phyloP scores from a whole-genome alignment of 2,797 vertebrate genomes.

The Leuciscus waleckii region DNA sequence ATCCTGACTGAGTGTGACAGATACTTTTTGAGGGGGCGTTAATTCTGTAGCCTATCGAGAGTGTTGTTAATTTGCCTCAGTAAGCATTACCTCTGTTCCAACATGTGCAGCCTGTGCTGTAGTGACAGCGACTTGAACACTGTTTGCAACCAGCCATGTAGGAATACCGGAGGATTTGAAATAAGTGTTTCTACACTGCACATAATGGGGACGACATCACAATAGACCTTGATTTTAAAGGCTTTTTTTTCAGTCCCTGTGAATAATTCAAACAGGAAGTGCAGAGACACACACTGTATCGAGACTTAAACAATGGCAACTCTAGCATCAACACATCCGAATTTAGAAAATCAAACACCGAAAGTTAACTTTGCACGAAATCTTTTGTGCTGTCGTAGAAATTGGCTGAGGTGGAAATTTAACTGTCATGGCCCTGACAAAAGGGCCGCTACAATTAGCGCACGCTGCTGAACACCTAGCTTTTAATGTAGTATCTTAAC shows the following conservation, averaged over 20 bases:
- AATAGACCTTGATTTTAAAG: constrained; percentile 23
- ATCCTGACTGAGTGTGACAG: constrained; percentile 33
- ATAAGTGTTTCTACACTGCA: constrained; percentile 3
- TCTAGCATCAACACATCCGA: background rate
- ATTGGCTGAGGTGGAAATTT: constrained; percentile 6
- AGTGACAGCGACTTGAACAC: constrained; percentile 22
- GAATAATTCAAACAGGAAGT: constrained; percentile 28
- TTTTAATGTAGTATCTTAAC: background rate
- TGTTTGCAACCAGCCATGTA: constrained; percentile 15
- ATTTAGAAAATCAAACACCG: constrained; percentile 15
- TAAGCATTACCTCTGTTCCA: constrained; percentile 34
- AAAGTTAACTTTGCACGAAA: background rate
- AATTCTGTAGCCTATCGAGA: constrained; percentile 20
- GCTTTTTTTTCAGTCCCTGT: constrained; percentile 19
- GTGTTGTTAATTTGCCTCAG: constrained; percentile 46
- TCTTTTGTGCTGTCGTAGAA: background rate
- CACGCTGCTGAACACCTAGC: background rate
- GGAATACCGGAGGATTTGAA: constrained; percentile 6
- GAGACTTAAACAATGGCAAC: background rate
- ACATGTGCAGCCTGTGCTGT: constrained; percentile 9
- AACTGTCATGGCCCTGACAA: background rate
- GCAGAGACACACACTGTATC: background rate
- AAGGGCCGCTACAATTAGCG: background rate
- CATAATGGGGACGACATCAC: constrained; percentile 14
- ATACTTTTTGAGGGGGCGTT: constrained; percentile 35